Evolutionary conservation across 2,888 invertebrate species (phyloP), one percentile per base, ranked within the genome.

Genomic region (Orthosia gothica): DNA sequence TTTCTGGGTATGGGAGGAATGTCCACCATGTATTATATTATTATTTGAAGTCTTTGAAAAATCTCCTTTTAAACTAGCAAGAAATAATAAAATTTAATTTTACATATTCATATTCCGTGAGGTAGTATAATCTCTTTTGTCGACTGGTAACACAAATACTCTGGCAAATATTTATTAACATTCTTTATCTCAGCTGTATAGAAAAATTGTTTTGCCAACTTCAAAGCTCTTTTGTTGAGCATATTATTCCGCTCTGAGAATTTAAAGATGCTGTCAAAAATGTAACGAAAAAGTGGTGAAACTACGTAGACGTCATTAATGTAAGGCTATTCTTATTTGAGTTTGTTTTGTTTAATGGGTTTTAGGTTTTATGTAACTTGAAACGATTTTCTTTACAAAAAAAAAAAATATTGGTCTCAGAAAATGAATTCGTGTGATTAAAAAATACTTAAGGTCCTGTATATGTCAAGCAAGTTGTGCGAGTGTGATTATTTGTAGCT

Each of bases 161-260:
- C 76, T 57, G 12, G 12, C 4, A 66, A 72, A 63, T 84, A 82
- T 84, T 84, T 84, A 79, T 73, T 79, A 79, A 82, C 57, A 84
- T 76, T 79, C 54, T 74, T 77, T 65, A 49, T 62, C 15, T 49
- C 13, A 20, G 70, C 70, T 76, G 32, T 74, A 57, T 69, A 64
- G 32, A 74, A 67, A 68, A 71, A 71, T 50, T 74, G 40, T 40
- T 40, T 40, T 40, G 3, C 40, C 40, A 40, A 40, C 40, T 9
- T 40, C 40, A 9, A 40, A 40, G 40, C 40, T 57, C 70, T 68
- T 72, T 63, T 63, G 18, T 76, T 71, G 58, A 26, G 20, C 63
- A 55, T 64, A 65, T 67, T 76, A 73, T 74, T 77, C 55, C n/a
- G 23, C 47, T 64, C 61, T 52, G 45, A 5, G 57, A 61, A 58